A percentile compares a stretch with the other conserved stretches of the same genome.
phyloP scores from a whole-genome alignment of 2,888 invertebrate species.

The Diaphora mendica region DNA sequence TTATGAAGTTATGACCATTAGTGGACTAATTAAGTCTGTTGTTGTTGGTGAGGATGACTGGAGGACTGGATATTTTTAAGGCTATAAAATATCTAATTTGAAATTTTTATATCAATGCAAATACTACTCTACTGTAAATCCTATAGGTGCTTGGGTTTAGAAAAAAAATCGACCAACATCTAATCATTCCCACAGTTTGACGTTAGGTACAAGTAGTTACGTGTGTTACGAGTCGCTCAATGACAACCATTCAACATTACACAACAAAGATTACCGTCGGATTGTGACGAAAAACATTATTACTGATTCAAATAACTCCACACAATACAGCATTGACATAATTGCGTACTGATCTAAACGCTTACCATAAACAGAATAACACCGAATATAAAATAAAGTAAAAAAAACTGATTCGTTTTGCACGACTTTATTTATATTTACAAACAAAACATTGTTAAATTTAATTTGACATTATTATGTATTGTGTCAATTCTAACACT shows the following conservation, averaged over 20 bases:
- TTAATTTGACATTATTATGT: conserved; percentile 14
- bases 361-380: conserved; percentile 25
- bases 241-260: conserved; percentile 70
- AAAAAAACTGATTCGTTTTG: conserved; percentile 35
- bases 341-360: conserved; percentile 43
- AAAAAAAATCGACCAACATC: neutral
- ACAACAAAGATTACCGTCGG: conserved; percentile 69
- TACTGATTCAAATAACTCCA: conserved; percentile 57
- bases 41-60: no score
- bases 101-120: neutral
- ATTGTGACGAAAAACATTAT: conserved; percentile 72
- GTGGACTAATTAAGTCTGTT: no score
- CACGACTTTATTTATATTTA: conserved; percentile 38
- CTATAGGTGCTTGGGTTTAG: neutral
- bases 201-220: conserved; percentile 23
- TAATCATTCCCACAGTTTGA: conserved; percentile 5
- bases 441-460: conserved; percentile 31
- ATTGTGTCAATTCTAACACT: conserved; percentile 10
- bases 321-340: conserved; percentile 44
- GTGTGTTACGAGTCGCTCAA: conserved; percentile 50
- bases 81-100: neutral
- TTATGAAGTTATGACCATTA: no score
- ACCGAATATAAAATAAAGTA: conserved; percentile 19
- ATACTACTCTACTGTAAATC: neutral
- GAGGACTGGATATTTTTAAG: no score